phyloP scores from a whole-genome alignment of 2,797 vertebrate genomes.

The Pseudochirops cupreus region DNA sequence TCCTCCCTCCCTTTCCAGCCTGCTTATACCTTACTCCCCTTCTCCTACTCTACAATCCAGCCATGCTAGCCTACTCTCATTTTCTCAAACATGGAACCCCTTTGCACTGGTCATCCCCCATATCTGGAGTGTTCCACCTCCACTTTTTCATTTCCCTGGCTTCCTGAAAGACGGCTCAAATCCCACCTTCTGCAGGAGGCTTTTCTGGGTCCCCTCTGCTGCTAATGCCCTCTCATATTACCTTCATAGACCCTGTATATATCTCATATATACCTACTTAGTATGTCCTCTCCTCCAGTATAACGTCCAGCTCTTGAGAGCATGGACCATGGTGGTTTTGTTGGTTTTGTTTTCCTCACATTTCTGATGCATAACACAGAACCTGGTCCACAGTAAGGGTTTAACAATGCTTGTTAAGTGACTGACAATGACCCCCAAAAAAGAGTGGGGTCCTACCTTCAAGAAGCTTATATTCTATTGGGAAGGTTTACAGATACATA shows the following conservation, averaged over 20 bases:
- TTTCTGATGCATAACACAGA: not conserved
- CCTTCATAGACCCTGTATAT: not conserved
- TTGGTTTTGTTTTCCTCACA: not conserved
- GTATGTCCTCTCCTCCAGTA: not conserved
- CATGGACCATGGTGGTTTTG: not conserved
- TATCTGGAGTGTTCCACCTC: too few species aligned
- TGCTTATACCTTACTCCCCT: too few species aligned
- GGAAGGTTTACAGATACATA: not conserved
- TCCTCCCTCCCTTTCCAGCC: too few species aligned
- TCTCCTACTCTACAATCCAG: too few species aligned
- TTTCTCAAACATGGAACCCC: too few species aligned
- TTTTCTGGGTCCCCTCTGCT: not conserved
- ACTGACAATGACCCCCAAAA: not conserved
- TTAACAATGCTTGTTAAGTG: not conserved
- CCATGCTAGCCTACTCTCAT: too few species aligned
- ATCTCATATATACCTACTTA: not conserved
- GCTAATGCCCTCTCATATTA: not conserved
- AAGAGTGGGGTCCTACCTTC: not conserved
- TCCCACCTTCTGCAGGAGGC: not conserved
- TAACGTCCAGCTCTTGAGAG: not conserved
- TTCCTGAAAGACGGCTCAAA: not conserved
- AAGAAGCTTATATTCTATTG: not conserved
- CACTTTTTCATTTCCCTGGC: too few species aligned
- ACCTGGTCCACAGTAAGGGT: too few species aligned
- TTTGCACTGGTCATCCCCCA: too few species aligned